Evolutionary conservation across 2,113 vertebrate genomes (phyloP).

Genomic region (Scartelaos histophorus): DNA sequence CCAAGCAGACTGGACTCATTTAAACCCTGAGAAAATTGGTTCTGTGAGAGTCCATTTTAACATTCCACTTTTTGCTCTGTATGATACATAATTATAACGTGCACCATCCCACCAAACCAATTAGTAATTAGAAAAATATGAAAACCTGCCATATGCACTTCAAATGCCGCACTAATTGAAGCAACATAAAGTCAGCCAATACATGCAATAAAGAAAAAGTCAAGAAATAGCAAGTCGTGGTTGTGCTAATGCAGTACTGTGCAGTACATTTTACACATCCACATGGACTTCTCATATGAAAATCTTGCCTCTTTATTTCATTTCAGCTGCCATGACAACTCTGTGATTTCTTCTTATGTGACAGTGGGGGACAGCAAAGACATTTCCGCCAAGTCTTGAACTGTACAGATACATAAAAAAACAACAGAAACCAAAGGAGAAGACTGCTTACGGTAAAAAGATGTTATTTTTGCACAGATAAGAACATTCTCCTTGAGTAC

Average conservation of each 20-base stretch:
- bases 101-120: too few relatives aligned
- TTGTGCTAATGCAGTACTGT: not conserved
- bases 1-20: too few relatives aligned
- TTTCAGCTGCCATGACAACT: conserved; percentile 69
- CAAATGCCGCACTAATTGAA: too few relatives aligned
- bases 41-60: too few relatives aligned
- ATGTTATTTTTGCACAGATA: conserved; percentile 7
- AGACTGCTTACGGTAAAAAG: conserved; percentile 3
- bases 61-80: too few relatives aligned
- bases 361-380: conserved; percentile 21
- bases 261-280: not conserved
- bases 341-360: conserved; percentile 36
- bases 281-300: conserved; percentile 31
- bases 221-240: not conserved
- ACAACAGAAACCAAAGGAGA: not conserved
- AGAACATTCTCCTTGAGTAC: not conserved
- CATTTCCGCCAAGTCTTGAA: conserved; percentile 17
- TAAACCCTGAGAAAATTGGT: too few relatives aligned
- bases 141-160: too few relatives aligned
- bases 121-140: too few relatives aligned
- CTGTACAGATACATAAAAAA: conserved; percentile 2
- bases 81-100: too few relatives aligned
- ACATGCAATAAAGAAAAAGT: not conserved
- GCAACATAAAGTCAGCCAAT: not conserved
- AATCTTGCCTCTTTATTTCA: conserved; percentile 58